A percentile compares a stretch with the other conserved stretches of the same genome.
phyloP scores from a whole-genome alignment of 2,888 invertebrate genomes.

The Dyspetes luteomarginatus region DNA sequence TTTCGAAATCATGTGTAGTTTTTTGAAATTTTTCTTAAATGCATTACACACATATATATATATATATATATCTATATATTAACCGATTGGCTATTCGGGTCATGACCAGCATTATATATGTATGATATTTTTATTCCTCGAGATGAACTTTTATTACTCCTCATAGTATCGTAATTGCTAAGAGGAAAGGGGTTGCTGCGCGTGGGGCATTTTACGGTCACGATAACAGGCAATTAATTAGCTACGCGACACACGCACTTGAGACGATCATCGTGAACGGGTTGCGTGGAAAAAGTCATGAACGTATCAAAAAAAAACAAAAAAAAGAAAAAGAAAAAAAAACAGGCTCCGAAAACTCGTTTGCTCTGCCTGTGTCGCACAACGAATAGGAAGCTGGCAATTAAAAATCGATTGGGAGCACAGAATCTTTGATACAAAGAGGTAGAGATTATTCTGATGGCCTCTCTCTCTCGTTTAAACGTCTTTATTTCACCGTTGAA shows the following conservation, averaged over 20 bases:
- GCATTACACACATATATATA: too few species aligned
- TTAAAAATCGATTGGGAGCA: conserved; percentile 57
- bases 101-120: neutral
- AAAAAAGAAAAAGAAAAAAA: neutral
- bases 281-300: neutral
- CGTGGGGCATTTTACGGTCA: conserved; percentile 25
- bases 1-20: too few species aligned
- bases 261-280: conserved; percentile 1
- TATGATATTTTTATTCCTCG: conserved; percentile 8
- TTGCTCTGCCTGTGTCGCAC: conserved; percentile 7
- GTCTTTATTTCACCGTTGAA: too few species aligned
- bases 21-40: too few species aligned
- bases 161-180: conserved; percentile 23
- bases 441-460: neutral
- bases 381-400: conserved; percentile 27
- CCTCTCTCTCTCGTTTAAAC: too few species aligned
- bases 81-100: neutral
- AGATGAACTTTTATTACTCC: conserved; percentile 9
- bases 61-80: too few species aligned
- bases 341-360: conserved; percentile 11
- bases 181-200: conserved; percentile 19
- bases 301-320: neutral
- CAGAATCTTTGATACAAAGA: neutral
- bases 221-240: conserved; percentile 54
- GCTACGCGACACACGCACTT: conserved; percentile 27